phyloP scores from a whole-genome alignment of 2,113 vertebrate genomes.

The Telmatochromis sp. region DNA sequence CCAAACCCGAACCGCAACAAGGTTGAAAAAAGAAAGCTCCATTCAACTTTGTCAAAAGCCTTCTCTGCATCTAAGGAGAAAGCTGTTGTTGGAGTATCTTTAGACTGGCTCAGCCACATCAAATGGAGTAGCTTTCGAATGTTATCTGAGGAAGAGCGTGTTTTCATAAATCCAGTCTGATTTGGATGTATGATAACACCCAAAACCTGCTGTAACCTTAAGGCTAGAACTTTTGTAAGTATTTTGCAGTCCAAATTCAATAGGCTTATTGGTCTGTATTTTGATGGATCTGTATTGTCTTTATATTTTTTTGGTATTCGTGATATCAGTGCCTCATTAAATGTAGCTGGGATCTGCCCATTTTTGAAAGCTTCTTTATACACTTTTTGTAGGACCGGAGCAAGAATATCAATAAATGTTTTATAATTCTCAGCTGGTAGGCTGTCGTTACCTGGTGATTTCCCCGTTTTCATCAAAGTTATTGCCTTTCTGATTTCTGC shows the following conservation, averaged over 20 bases:
- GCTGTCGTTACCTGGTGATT: fast-evolving
- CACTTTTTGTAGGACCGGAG: not conserved
- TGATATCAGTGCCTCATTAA: not conserved
- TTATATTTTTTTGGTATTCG: not conserved
- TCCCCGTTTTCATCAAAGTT: not conserved
- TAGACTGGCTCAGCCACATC: not conserved
- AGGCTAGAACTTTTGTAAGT: fast-evolving
- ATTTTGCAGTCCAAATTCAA: fast-evolving
- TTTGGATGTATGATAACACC: not conserved
- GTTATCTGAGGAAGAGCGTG: not conserved
- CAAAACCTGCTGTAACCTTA: fast-evolving
- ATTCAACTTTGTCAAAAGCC: not conserved
- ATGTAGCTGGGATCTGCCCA: not conserved
- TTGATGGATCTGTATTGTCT: fast-evolving
- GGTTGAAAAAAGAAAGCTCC: not conserved
- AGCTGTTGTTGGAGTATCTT: fast-evolving
- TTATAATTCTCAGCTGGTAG: not conserved
- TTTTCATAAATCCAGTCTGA: not conserved
- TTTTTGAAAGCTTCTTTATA: not conserved
- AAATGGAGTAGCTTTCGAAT: not conserved
- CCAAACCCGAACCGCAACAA: too few species aligned
- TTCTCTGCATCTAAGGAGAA: fast-evolving
- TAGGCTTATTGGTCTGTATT: fast-evolving
- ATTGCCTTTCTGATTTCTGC: not conserved
- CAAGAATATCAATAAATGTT: not conserved